These are phyloP conservation scores for Thymelicus sylvestris DNA, from an alignment of 2,888 invertebrate genomes.

Conservation along the genomic window DNA sequence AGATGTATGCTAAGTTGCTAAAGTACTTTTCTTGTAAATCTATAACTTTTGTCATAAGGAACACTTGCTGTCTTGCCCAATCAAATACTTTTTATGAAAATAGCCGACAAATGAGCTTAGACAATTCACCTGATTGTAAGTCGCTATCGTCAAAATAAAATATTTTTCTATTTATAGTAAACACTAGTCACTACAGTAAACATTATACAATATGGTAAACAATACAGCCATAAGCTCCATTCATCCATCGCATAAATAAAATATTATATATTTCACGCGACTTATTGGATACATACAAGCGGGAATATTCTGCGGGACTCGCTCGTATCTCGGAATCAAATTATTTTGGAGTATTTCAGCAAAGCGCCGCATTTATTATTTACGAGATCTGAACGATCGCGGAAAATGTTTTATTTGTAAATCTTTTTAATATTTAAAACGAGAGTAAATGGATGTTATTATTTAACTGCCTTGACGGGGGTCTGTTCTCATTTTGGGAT, in stretches of 20 bases:
- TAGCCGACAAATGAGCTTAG: no score
- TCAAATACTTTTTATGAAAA: no score
- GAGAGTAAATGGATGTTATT: neutral
- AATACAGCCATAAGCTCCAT: neutral
- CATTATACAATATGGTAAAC: no score
- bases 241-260: slow-evolving; percentile 13
- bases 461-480: neutral
- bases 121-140: no score
- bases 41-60: no score
- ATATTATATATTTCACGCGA: slow-evolving; percentile 1
- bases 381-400: slow-evolving; percentile 9
- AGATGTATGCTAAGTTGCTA: no score
- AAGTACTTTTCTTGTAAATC: no score
- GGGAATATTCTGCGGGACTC: slow-evolving; percentile 27
- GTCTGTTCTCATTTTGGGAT: no score
- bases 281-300: slow-evolving; percentile 25
- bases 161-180: no score
- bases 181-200: no score
- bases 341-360: slow-evolving; percentile 31
- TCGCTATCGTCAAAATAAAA: no score
- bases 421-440: slow-evolving; percentile 19
- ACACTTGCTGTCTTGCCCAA: no score
- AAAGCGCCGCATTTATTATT: slow-evolving; percentile 25
- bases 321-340: slow-evolving; percentile 20
- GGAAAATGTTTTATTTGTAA: slow-evolving; percentile 18